Base-by-base conservation (phyloP, 1,140 invertebrate species). In the Lepidotrigona ventralis region DNA sequence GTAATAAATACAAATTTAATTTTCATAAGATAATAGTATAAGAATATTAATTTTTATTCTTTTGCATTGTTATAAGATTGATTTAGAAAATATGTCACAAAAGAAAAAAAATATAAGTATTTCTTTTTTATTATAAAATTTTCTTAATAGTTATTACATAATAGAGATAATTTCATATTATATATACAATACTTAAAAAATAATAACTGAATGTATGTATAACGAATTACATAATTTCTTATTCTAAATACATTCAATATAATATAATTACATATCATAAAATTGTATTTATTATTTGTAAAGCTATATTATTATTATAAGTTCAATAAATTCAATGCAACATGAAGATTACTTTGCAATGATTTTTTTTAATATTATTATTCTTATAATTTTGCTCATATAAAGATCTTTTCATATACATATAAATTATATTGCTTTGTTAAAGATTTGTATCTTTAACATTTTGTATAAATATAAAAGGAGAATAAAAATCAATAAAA, bases 121-220 rank as follows among this genome's bases (percentile, higher is more conserved):
- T 21, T 39, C 17, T 14, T 26, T 58, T 76, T 82, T 76, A 69
- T 82, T 69, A 58, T 8, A 82, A 76, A 76, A 4, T 51, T 19
- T 63, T 39, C 58, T 68, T 66, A 69, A 82, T 54, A 69, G 12
- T 82, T n/a, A n/a, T 39, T 77, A 76, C n/a, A 46, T 21, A 69
- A 58, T 29, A 19, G 3, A 29, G 14, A 29, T 33, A 75, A 75
- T 54, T 46, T 26, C 26, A 66, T 23, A 69, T 51, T 58, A 58
- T 76, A 17, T 58, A 51, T 51, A 69, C 8, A 46, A 46, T 5
- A 46, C 51, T 68, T 66, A 68, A 75, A 81, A 68, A 75, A 64
- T 75, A 14, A 69, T 75, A 81, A 53, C n/a, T 63, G 15, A 9
- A 33, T n/a, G 29, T 15, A 73, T 73, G 15, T 72, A 33, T 72